Percentiles rank a stretch among this genome's conserved stretches.
Evolutionary conservation across 2,888 invertebrate genomes (phyloP).

Genomic region (Gortyna flavago): DNA sequence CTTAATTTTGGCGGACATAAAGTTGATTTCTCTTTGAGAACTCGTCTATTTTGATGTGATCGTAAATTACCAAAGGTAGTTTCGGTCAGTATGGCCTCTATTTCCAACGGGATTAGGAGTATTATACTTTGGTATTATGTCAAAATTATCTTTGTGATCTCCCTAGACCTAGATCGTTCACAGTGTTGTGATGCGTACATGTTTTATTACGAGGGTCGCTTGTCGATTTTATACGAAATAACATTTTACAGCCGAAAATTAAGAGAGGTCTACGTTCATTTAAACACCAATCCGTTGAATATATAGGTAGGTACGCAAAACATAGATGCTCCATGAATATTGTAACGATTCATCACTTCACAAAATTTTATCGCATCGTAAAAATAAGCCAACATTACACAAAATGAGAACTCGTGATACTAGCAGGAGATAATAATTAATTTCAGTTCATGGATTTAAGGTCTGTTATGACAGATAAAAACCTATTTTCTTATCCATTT

Average conservation of each 20-base stretch:
- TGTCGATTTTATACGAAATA: constrained; percentile 57
- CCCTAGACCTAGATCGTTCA: constrained; percentile 56
- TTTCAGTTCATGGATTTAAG: neutral
- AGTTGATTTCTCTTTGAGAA: constrained; percentile 61
- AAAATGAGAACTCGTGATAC: constrained; percentile 13
- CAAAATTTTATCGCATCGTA: constrained; percentile 32
- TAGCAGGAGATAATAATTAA: neutral
- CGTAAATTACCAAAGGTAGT: constrained; percentile 59
- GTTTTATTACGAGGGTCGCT: constrained; percentile 58
- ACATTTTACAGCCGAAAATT: constrained; percentile 43
- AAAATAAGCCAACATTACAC: constrained; percentile 15
- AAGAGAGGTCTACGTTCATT: constrained; percentile 8
- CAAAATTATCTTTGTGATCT: constrained; percentile 44
- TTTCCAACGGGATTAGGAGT: constrained; percentile 46
- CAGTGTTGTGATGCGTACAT: constrained; percentile 60
- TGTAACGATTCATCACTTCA: constrained; percentile 31
- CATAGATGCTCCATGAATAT: constrained; percentile 22
- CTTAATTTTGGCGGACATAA: constrained; percentile 55
- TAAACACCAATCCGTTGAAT: neutral
- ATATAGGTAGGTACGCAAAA: neutral
- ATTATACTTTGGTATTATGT: constrained; percentile 42
- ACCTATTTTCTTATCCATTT: too few species aligned
- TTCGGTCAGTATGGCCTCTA: constrained; percentile 56
- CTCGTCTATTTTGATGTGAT: constrained; percentile 58
- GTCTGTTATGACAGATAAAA: neutral